phyloP scores from a whole-genome alignment of 2,113 vertebrate species.

The Dissostichus mawsoni region DNA sequence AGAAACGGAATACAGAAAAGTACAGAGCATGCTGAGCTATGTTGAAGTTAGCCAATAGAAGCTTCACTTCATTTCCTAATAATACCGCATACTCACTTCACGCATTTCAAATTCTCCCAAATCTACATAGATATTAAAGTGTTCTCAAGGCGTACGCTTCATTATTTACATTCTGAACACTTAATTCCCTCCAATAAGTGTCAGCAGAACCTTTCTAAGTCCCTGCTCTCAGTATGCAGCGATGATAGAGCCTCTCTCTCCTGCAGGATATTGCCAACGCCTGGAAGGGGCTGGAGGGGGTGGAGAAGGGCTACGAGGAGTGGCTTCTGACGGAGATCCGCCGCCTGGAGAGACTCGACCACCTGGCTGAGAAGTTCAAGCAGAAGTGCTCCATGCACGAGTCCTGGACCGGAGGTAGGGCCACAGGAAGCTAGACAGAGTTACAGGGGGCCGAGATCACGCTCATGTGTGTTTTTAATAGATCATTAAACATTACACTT shows the following conservation, averaged over 20 bases:
- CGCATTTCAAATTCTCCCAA: neutral
- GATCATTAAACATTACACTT: too few species aligned
- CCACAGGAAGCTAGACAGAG: neutral
- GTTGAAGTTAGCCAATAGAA: neutral
- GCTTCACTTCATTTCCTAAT: neutral
- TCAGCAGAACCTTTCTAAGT: neutral
- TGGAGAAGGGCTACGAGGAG: conserved; percentile 94
- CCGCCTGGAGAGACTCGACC: conserved; percentile 91
- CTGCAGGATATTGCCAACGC: conserved; percentile 92
- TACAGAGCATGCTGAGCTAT: too few species aligned
- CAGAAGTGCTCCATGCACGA: conserved; percentile 92
- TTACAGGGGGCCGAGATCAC: too few species aligned
- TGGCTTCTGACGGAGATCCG: conserved; percentile 94
- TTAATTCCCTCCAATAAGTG: neutral
- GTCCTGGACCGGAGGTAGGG: conserved; percentile 89
- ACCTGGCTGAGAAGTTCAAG: conserved; percentile 94
- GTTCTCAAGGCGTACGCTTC: neutral
- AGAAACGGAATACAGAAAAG: neutral
- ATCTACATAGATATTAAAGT: neutral
- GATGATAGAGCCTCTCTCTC: neutral
- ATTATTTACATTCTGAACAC: neutral
- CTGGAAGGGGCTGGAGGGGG: conserved; percentile 92
- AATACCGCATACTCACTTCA: too few species aligned
- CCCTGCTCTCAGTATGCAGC: neutral
- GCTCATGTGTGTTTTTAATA: too few species aligned